Base-by-base conservation (phyloP, 2,888 invertebrate genomes). In the Pammene aurita region DNA sequence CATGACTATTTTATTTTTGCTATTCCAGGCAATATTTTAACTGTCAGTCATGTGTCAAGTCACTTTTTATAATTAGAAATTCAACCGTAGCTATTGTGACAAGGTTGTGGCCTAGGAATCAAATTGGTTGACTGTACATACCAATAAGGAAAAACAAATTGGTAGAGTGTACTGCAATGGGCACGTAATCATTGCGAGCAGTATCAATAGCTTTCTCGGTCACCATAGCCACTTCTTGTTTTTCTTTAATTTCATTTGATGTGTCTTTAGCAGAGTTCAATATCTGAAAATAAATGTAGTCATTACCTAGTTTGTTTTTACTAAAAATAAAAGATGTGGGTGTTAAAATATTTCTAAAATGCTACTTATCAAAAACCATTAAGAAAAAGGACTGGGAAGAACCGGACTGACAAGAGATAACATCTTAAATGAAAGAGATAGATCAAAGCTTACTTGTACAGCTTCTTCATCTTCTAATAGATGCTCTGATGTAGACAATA, bases 71-170 rank as follows among this genome's bases (percentile, higher is more conserved):
- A n/a, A n/a, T n/a, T n/a, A n/a, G n/a, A n/a, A n/a, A n/a, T n/a
- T n/a, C n/a, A n/a, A n/a, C n/a, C n/a, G n/a, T n/a, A n/a, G n/a
- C n/a, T n/a, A n/a, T n/a, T n/a, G n/a, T n/a, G n/a, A n/a, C n/a
- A n/a, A n/a, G n/a, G n/a, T n/a, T n/a, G n/a, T n/a, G n/a, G n/a
- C n/a, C n/a, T n/a, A n/a, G n/a, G n/a, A n/a, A n/a, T n/a, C n/a
- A n/a, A n/a, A n/a, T n/a, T n/a, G n/a, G n/a, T n/a, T n/a, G n/a
- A n/a, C n/a, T n/a, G n/a, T n/a, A n/a, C n/a, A n/a, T 90, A 96
- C 96, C 96, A 71, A 96, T 96, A 7, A 97, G 96, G 89, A 98
- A 98, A 89, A 98, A 99, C 46, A 98, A 90, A 74, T 97, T 95
- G 0, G 98, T 96, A 0, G 98, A 97, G 84, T 98, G 97, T 18